Conservation (phyloP, 2,888 invertebrate genomes). For the Glaucopsyche alexis region DNA sequence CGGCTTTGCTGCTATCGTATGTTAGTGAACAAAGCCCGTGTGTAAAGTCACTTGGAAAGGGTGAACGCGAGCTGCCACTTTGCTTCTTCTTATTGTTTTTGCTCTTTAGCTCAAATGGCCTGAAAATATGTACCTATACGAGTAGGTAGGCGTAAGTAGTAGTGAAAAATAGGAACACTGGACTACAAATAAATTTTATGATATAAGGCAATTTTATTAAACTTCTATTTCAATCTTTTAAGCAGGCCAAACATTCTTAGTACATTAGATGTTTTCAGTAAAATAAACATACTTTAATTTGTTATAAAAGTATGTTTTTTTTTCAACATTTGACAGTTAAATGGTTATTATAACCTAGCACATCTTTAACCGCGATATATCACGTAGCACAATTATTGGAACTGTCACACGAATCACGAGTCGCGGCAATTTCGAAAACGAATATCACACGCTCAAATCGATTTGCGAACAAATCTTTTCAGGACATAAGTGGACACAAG, state of each 20-base stretch:
- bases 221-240: too few relatives aligned
- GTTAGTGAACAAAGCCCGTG: conserved; percentile 71
- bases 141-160: neutral
- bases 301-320: too few relatives aligned
- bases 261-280: too few relatives aligned
- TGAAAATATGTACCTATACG: conserved; percentile 14
- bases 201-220: too few relatives aligned
- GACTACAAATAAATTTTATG: too few relatives aligned
- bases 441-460: conserved; percentile 4
- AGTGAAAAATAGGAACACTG: too few relatives aligned
- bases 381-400: conserved; percentile 1
- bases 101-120: conserved; percentile 57
- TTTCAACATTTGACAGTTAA: neutral
- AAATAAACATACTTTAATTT: too few relatives aligned
- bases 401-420: neutral
- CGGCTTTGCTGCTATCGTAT: conserved; percentile 68
- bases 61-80: conserved; percentile 61
- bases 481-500: conserved; percentile 24
- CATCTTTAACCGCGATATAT: neutral
- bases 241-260: too few relatives aligned
- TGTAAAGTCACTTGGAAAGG: conserved; percentile 68
- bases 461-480: conserved; percentile 21
- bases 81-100: conserved; percentile 63
- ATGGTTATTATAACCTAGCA: neutral
- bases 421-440: neutral